These are phyloP conservation scores for Stylophora pistillata DNA, from an alignment of 64 coral and sea anemone species.

Conservation along the genomic window DNA sequence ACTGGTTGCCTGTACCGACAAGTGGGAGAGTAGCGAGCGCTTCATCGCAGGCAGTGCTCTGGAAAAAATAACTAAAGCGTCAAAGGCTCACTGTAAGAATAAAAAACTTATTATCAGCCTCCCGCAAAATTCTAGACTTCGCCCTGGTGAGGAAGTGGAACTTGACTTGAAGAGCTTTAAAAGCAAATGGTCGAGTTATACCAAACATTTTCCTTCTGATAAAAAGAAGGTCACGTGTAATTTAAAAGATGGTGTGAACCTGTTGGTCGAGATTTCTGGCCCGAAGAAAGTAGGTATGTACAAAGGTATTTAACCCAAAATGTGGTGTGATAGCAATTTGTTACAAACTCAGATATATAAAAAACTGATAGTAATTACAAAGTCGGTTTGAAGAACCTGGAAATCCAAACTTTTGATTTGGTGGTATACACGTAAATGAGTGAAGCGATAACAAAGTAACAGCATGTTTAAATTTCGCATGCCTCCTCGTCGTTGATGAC, in stretches of 20 bases:
- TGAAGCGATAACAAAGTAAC: no score
- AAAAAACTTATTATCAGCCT: background rate
- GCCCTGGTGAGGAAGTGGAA: background rate
- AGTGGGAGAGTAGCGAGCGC: background rate
- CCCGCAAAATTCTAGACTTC: background rate
- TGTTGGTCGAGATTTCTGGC: slow-evolving; percentile 5
- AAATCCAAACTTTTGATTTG: no score
- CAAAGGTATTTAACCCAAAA: background rate
- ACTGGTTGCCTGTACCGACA: background rate
- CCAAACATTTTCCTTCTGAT: slow-evolving; percentile 17
- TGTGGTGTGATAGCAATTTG: no score
- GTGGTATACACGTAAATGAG: no score
- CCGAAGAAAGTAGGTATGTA: slow-evolving; percentile 11
- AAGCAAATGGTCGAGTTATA: background rate
- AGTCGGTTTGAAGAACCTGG: no score
- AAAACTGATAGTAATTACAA: no score
- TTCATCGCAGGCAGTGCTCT: background rate
- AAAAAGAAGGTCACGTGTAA: background rate
- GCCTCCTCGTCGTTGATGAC: no score
- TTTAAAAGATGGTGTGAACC: background rate
- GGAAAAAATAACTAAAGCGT: background rate
- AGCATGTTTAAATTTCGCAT: no score
- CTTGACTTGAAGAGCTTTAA: background rate
- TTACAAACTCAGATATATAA: no score
- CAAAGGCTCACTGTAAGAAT: background rate